Percentiles rank a stretch among this genome's conserved stretches.
phyloP scores from a whole-genome alignment of 2,797 vertebrate genomes.

The Salmo trutta region DNA sequence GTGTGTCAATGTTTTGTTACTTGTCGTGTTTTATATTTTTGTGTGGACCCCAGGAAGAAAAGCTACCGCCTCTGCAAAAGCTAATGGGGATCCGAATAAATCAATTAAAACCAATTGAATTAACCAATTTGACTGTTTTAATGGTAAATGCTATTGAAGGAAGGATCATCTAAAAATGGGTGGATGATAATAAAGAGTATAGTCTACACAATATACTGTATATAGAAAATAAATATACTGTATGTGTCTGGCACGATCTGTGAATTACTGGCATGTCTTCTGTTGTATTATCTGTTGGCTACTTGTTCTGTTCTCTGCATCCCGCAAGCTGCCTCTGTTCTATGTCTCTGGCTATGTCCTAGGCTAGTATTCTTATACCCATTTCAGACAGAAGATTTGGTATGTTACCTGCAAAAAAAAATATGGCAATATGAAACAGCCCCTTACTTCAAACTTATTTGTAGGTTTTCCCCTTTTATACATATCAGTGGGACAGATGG shows the following conservation, averaged over 20 bases:
- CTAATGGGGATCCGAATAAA: too few species aligned
- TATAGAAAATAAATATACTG: constrained; percentile 29
- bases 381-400: too few species aligned
- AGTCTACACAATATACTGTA: constrained; percentile 35
- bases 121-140: constrained; percentile 57
- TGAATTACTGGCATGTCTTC: constrained; percentile 61
- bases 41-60: too few species aligned
- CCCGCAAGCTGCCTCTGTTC: constrained; percentile 46
- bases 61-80: too few species aligned
- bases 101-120: too few species aligned
- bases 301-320: constrained; percentile 47
- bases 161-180: constrained; percentile 52
- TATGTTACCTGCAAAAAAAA: too few species aligned
- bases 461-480: too few species aligned
- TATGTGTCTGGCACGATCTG: constrained; percentile 43
- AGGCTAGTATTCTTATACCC: constrained; percentile 50
- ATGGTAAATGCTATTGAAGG: constrained; percentile 70
- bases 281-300: constrained; percentile 65
- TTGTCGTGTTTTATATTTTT: too few species aligned
- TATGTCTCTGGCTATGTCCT: constrained; percentile 61
- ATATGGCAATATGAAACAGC: too few species aligned
- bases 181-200: constrained; percentile 56
- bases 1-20: too few species aligned
- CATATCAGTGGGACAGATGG: too few species aligned
- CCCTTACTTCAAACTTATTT: too few species aligned